These are phyloP conservation scores for Pelecanoides urinatrix DNA, from an alignment of 2,113 vertebrate genomes.

Conservation along the genomic window DNA sequence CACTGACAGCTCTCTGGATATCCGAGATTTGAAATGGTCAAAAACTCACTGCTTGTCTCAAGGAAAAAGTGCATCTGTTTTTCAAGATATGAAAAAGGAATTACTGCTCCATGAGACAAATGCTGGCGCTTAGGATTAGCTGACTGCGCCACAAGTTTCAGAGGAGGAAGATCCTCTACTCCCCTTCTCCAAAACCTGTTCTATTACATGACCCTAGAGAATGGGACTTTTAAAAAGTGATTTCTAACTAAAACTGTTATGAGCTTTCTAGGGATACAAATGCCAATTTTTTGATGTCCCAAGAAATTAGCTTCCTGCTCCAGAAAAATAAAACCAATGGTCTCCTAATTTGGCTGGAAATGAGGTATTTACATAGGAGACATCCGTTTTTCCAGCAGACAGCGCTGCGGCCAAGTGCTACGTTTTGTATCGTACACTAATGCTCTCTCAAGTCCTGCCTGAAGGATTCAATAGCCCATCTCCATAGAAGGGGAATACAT, in stretches of 20 bases:
- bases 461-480: not conserved
- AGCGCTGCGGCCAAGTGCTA: not conserved
- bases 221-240: not conserved
- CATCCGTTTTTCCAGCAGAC: not conserved
- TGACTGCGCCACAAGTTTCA: not conserved
- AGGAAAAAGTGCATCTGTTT: not conserved
- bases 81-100: not conserved
- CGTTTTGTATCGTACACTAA: fast-evolving
- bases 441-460: not conserved
- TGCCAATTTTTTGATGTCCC: not conserved
- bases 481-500: not conserved
- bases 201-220: not conserved
- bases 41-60: not conserved
- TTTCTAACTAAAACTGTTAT: not conserved
- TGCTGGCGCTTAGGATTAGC: not conserved
- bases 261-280: not conserved
- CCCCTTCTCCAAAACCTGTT: not conserved
- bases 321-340: not conserved
- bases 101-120: not conserved
- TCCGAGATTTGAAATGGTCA: not conserved
- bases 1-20: not conserved
- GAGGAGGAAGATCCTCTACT: not conserved
- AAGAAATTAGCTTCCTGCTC: not conserved
- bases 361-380: not conserved
- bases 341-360: not conserved